Evolutionary conservation across 2,888 invertebrate species (phyloP).

Genomic region (Tubulanus polymorphus): DNA sequence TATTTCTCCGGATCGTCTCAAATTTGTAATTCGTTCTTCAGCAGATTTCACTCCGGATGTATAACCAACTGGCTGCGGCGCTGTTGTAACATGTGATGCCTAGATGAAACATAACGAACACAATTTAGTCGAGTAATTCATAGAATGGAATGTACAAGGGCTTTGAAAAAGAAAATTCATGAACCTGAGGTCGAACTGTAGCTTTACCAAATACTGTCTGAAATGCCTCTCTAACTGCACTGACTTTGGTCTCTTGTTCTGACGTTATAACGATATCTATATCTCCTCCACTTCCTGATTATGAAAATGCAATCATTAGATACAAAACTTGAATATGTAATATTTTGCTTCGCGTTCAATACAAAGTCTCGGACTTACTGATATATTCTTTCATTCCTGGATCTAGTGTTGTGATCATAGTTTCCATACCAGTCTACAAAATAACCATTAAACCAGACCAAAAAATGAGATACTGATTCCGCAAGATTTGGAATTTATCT

Average conservation of each 20-base stretch:
- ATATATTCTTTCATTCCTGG: constrained; percentile 86
- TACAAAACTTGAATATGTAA: background rate
- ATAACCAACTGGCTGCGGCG: constrained; percentile 75
- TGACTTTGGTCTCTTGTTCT: constrained; percentile 71
- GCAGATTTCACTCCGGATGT: constrained; percentile 69
- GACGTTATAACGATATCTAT: constrained; percentile 72
- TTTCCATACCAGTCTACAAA: constrained; percentile 69
- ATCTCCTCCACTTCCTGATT: constrained; percentile 73
- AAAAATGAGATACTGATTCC: too few species aligned
- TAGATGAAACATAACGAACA: constrained; percentile 39
- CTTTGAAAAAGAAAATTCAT: constrained; percentile 7
- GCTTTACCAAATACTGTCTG: constrained; percentile 76
- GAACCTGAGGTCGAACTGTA: constrained; percentile 59
- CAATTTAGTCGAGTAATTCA: background rate
- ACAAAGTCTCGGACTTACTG: constrained; percentile 61
- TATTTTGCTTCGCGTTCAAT: background rate
- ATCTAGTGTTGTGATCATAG: constrained; percentile 81
- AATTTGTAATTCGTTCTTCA: constrained; percentile 66
- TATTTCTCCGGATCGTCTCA: constrained; percentile 61
- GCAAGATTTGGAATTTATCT: too few species aligned
- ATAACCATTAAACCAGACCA: too few species aligned
- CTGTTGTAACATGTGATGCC: constrained; percentile 58
- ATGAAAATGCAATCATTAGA: background rate
- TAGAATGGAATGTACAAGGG: background rate
- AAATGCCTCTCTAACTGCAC: constrained; percentile 74